phyloP scores from a whole-genome alignment of 2,888 invertebrate species.

The Hirtodrosophila trivittata region DNA sequence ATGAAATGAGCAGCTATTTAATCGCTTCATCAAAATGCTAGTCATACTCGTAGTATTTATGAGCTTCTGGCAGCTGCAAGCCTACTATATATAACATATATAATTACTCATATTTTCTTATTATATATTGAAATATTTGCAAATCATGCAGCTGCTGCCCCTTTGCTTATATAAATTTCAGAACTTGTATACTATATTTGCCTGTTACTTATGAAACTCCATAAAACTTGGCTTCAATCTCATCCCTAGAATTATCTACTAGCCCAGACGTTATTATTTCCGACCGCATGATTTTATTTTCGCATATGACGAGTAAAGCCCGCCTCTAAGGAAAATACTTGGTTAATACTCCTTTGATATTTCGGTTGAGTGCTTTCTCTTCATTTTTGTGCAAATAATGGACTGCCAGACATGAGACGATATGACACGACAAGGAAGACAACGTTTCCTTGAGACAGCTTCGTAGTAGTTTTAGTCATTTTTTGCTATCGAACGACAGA shows the following conservation, averaged over 20 bases:
- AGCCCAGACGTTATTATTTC: constrained; percentile 80
- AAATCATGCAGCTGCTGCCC: constrained; percentile 65
- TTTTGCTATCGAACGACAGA: constrained; percentile 42
- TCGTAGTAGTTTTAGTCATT: constrained; percentile 31
- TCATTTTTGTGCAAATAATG: constrained; percentile 61
- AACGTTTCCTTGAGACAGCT: constrained; percentile 12
- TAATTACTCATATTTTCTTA: constrained; percentile 58
- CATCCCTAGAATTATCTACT: constrained; percentile 45
- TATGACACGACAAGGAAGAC: no score
- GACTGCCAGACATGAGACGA: constrained; percentile 46
- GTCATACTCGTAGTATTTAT: constrained; percentile 53
- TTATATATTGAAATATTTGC: constrained; percentile 69
- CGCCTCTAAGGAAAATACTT: constrained; percentile 1
- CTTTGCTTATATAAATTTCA: neutral
- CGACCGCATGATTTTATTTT: constrained; percentile 78
- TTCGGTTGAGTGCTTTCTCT: constrained; percentile 64
- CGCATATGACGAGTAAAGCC: constrained; percentile 28
- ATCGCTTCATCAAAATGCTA: constrained; percentile 37
- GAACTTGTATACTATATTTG: constrained; percentile 3
- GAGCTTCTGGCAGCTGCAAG: constrained; percentile 47
- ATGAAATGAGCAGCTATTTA: constrained; percentile 10
- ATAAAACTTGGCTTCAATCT: constrained; percentile 50
- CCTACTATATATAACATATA: constrained; percentile 26
- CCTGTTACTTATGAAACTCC: constrained; percentile 60
- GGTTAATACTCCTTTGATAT: constrained; percentile 69